These are phyloP conservation scores for Boleophthalmus pectinirostris DNA, from an alignment of 2,113 vertebrate species.

Conservation along the genomic window DNA sequence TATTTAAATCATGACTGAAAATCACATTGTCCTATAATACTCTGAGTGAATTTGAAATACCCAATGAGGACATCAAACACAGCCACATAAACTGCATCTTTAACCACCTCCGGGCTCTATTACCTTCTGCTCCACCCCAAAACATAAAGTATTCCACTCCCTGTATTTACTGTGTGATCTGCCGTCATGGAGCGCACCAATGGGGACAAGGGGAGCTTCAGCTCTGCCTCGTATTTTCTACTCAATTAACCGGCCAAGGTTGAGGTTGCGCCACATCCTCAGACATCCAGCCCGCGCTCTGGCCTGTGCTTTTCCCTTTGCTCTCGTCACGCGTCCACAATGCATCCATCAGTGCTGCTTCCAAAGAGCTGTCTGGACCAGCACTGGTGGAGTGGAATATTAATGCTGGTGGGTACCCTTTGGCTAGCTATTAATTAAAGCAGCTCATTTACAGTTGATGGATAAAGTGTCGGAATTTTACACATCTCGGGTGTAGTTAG, in stretches of 20 bases:
- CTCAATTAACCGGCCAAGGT: constrained; percentile 61
- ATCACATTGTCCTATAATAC: not conserved
- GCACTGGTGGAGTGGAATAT: constrained; percentile 41
- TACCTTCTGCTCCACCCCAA: constrained; percentile 40
- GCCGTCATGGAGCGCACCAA: constrained; percentile 17
- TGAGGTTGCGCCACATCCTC: constrained; percentile 47
- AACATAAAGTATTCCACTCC: constrained; percentile 25
- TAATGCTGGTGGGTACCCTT: constrained; percentile 52
- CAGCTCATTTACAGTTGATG: constrained; percentile 57
- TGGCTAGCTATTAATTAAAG: constrained; percentile 58
- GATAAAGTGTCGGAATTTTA: constrained; percentile 44
- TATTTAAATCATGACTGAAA: no score
- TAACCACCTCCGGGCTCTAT: constrained; percentile 7
- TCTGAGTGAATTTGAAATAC: not conserved
- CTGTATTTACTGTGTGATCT: constrained; percentile 23
- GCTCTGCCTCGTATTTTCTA: constrained; percentile 41
- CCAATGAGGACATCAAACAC: not conserved
- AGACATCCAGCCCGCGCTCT: constrained; percentile 24
- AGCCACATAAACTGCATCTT: not conserved
- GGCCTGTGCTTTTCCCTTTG: constrained; percentile 10
- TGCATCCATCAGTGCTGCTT: constrained; percentile 44
- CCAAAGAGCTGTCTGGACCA: constrained; percentile 36
- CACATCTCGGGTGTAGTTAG: constrained; percentile 30
- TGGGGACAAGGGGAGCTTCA: constrained; percentile 14
- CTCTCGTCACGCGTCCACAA: constrained; percentile 22